Evolutionary conservation across 2,888 invertebrate genomes (phyloP), one percentile per base, ranked within the genome.

Genomic region (Polyommatus icarus): DNA sequence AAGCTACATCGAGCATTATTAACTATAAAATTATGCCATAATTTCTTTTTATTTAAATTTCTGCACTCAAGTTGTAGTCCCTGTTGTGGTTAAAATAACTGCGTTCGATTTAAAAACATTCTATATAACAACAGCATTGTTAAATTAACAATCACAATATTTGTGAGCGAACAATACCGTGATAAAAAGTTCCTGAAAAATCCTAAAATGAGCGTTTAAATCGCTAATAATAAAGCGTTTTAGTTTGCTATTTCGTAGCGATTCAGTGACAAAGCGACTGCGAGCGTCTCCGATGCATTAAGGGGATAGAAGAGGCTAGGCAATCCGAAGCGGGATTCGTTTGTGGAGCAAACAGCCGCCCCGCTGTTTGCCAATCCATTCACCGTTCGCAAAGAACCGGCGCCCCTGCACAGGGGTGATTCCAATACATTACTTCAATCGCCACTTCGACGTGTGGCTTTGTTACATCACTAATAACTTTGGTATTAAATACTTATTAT

Each of bases 261-360:
- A 80, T 80, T 79, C 40, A 79, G 79, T 78, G 72, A 78, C 80
- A 80, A 80, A 80, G 80, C 78, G 80, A 79, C 76, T 80, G 79
- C 78, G 78, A 76, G 76, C 78, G 78, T 78, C 78, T 77, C 76
- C 76, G 76, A 78, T 77, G 77, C 80, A 79, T 80, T 79, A 79
- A 78, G 77, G 78, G 59, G 79, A 79, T 77, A 78, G 80, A 76
- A 77, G 79, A 77, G 78, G 77, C 73, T 29, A 32, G 71, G 72
- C 77, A 76, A 78, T 77, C 76, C 76, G 77, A 12, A 75, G 50
- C 75, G 76, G 76, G 79, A 79, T 78, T 78, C 79, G 83, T 81
- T 79, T 81, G 81, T 81, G 82, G 77, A 79, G 81, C 82, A 83
- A 81, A 83, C 81, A 82, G 77, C 78, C 78, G 80, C 80, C 78